Conservation (phyloP, 37 sponge, comb jelly and placozoan species). For the Diacarnus erythraeanus region DNA sequence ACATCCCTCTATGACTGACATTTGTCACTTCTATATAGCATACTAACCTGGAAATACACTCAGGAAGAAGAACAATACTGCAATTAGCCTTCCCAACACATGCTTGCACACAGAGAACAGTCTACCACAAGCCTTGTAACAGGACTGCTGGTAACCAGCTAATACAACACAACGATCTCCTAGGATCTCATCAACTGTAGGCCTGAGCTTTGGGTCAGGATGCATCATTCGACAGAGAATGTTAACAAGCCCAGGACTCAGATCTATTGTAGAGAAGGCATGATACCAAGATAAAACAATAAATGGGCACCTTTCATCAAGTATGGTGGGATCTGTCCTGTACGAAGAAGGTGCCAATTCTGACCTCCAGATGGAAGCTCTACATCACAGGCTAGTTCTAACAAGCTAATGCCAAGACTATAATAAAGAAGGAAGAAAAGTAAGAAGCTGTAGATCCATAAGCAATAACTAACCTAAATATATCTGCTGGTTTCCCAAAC, state of each 20-base stretch:
- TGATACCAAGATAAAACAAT: not conserved
- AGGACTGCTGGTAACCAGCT: not conserved
- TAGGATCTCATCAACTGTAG: slow-evolving; percentile 18
- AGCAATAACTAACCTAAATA: slow-evolving; percentile 72
- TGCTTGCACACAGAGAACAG: not conserved
- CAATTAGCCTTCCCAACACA: not conserved
- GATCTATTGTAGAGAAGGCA: slow-evolving; percentile 14
- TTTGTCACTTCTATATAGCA: not conserved
- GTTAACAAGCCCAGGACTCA: slow-evolving; percentile 21
- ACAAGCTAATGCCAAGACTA: slow-evolving; percentile 80
- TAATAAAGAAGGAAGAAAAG: not conserved
- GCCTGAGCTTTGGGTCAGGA: slow-evolving; percentile 26
- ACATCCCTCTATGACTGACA: not conserved
- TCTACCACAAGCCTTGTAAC: not conserved
- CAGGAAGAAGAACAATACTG: not conserved
- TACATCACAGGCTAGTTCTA: slow-evolving; percentile 84
- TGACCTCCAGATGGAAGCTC: slow-evolving; percentile 67
- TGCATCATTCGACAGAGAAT: slow-evolving; percentile 44
- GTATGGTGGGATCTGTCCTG: slow-evolving; percentile 59
- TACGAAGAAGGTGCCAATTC: slow-evolving; percentile 75
- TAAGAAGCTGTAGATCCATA: not conserved
- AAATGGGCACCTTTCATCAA: slow-evolving; percentile 37
- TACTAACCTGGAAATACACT: not conserved
- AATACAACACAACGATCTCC: slow-evolving; percentile 3
- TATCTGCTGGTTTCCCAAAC: slow-evolving; percentile 80